Evolutionary conservation across 2,113 vertebrate species (phyloP).

Genomic region (Dendrocopos noguchii): DNA sequence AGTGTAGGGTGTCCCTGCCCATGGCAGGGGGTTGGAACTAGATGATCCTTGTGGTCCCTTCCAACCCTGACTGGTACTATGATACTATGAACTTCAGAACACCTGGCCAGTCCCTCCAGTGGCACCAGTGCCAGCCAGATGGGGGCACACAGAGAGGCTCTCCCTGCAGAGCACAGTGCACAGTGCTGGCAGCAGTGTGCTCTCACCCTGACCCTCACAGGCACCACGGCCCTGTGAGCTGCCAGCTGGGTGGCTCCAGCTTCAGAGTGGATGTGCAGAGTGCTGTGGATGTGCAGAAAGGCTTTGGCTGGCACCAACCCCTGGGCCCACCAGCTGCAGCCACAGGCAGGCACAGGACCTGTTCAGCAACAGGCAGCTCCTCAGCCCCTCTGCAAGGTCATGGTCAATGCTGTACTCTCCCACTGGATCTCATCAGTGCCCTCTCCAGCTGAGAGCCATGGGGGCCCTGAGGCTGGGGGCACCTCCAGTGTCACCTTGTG

Average conservation of each 20-base stretch:
- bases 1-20: no score
- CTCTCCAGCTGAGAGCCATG: not conserved
- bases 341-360: not conserved
- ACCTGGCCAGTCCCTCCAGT: conserved; percentile 64
- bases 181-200: fast-evolving
- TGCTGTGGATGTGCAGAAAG: not conserved
- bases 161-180: not conserved
- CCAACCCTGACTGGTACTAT: no score
- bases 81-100: conserved; percentile 51
- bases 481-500: not conserved
- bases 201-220: fast-evolving
- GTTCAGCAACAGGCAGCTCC: not conserved
- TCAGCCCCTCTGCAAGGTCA: not conserved
- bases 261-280: not conserved
- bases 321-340: no score
- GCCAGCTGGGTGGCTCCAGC: not conserved
- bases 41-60: no score
- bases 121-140: conserved; percentile 49
- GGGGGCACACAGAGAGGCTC: not conserved
- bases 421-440: no score
- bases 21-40: no score
- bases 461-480: not conserved
- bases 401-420: not conserved
- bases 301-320: no score
- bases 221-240: not conserved